Conservation (phyloP, 2,113 vertebrate species). For the Alligator sinensis region DNA sequence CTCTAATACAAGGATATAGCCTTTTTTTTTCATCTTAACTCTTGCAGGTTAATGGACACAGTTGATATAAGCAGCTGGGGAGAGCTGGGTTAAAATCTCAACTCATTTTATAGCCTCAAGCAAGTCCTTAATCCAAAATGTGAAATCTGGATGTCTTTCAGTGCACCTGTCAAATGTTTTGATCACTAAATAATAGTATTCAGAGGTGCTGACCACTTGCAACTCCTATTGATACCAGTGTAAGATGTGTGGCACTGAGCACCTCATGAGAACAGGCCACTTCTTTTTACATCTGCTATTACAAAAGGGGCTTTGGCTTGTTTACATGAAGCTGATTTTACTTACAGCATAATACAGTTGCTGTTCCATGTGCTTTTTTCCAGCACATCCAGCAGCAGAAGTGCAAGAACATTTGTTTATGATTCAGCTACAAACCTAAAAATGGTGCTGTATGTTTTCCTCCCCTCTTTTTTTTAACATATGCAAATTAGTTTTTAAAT, state of each 20-base stretch:
- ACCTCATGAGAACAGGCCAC: neutral
- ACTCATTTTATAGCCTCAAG: neutral
- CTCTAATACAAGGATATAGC: neutral
- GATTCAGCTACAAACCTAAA: neutral
- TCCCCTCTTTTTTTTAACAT: neutral
- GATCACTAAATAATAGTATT: neutral
- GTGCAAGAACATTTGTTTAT: neutral
- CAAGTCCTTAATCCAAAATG: neutral
- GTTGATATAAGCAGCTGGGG: neutral
- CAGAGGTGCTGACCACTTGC: neutral
- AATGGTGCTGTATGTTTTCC: neutral
- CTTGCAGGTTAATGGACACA: neutral
- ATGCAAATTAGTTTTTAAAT: neutral
- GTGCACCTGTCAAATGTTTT: neutral
- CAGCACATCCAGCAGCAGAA: neutral
- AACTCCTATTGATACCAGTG: neutral
- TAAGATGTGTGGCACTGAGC: neutral
- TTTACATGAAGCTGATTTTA: neutral
- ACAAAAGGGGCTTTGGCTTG: neutral
- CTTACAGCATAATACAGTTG: neutral
- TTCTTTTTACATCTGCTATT: neutral
- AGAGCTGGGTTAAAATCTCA: too few species aligned
- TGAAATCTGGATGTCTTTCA: neutral
- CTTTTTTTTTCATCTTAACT: neutral
- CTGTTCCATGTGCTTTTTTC: neutral